Percentiles rank a stretch among this genome's conserved stretches.
phyloP scores from a whole-genome alignment of 1,140 invertebrate genomes.

The Drosophila lowei region DNA sequence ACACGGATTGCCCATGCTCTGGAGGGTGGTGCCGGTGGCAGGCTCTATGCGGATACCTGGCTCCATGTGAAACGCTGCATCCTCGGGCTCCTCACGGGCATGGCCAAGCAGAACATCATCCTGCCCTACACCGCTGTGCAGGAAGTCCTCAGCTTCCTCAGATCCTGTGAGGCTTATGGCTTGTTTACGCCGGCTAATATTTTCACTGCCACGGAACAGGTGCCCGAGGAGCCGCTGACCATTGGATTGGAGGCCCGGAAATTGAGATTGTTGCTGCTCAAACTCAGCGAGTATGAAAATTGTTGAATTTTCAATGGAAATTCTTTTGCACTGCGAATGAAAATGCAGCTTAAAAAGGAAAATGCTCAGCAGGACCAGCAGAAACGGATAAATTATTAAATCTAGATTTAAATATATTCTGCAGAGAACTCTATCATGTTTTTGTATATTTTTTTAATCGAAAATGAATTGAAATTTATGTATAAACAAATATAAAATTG shows the following conservation, averaged over 20 bases:
- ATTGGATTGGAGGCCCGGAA: constrained; percentile 82
- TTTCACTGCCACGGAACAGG: constrained; percentile 69
- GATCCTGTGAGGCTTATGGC: constrained; percentile 89
- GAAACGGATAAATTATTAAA: too few relatives aligned
- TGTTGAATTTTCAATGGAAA: not conserved
- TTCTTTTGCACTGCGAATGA: too few relatives aligned
- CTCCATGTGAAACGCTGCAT: constrained; percentile 97
- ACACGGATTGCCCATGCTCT: constrained; percentile 89
- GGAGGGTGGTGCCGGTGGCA: constrained; percentile 76
- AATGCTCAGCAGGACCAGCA: too few relatives aligned
- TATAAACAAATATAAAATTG: not conserved
- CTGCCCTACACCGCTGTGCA: constrained; percentile 92
- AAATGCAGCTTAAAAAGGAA: too few relatives aligned
- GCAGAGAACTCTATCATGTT: too few relatives aligned
- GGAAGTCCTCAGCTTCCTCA: constrained; percentile 95
- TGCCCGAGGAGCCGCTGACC: constrained; percentile 69
- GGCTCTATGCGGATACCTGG: constrained; percentile 96
- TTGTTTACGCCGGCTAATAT: constrained; percentile 80
- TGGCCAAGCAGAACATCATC: constrained; percentile 94
- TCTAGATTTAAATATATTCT: too few relatives aligned
- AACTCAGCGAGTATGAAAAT: constrained; percentile 78
- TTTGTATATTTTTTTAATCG: too few relatives aligned
- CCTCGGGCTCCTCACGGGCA: constrained; percentile 94
- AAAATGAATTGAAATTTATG: too few relatives aligned
- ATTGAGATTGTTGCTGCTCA: constrained; percentile 65